Conservation (phyloP, 1,140 invertebrate species). For the Lepidotrigona ventralis region DNA sequence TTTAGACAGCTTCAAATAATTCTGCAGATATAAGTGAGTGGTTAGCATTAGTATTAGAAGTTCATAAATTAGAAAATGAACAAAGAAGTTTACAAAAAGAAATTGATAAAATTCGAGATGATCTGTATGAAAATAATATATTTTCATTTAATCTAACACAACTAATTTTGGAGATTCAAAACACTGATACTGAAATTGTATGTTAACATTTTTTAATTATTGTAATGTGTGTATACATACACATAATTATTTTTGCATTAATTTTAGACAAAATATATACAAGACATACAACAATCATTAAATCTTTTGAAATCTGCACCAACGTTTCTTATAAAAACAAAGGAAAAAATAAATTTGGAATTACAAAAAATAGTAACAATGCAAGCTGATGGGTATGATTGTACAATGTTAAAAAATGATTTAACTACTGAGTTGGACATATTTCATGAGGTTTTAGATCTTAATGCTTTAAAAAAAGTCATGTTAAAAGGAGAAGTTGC, state of each 20-base stretch:
- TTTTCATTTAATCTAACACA: slow-evolving; percentile 47
- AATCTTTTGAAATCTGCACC: slow-evolving; percentile 58
- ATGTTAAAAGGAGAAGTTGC: slow-evolving; percentile 58
- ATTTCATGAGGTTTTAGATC: slow-evolving; percentile 68
- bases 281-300: slow-evolving; percentile 67
- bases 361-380: slow-evolving; percentile 65
- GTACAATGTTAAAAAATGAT: slow-evolving; percentile 56
- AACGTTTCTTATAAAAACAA: slow-evolving; percentile 53
- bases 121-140: slow-evolving; percentile 40
- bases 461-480: slow-evolving; percentile 72
- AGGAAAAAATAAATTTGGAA: slow-evolving; percentile 58
- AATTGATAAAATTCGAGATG: slow-evolving; percentile 59
- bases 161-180: slow-evolving; percentile 61
- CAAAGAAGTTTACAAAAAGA: slow-evolving; percentile 65
- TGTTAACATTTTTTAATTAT: slow-evolving; percentile 18
- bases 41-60: slow-evolving; percentile 69
- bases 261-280: slow-evolving; percentile 57
- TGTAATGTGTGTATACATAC: slow-evolving; percentile 11
- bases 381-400: slow-evolving; percentile 41
- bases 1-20: slow-evolving; percentile 31
- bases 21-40: slow-evolving; percentile 63
- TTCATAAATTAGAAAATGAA: slow-evolving; percentile 66
- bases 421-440: slow-evolving; percentile 66
- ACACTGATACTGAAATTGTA: slow-evolving; percentile 62
- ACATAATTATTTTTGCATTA: slow-evolving; percentile 3